Evolutionary conservation across 2,888 invertebrate genomes (phyloP).

Genomic region (Zygaena filipendulae): DNA sequence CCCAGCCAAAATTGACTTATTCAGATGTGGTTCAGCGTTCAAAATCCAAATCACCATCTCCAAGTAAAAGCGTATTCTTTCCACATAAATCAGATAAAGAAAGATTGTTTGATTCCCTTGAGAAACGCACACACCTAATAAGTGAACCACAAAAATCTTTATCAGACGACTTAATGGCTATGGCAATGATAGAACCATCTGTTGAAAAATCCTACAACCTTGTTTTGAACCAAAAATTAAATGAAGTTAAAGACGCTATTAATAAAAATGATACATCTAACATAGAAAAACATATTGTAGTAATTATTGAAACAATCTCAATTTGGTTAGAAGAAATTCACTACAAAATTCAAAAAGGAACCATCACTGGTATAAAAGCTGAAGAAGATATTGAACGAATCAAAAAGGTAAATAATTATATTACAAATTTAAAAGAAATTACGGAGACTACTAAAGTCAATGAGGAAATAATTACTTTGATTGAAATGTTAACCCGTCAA

Average conservation of each 20-base stretch:
- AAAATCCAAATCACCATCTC: constrained; percentile 60
- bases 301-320: constrained; percentile 83
- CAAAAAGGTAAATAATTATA: constrained; percentile 58
- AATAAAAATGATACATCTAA: constrained; percentile 63
- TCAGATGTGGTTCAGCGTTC: constrained; percentile 61
- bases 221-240: constrained; percentile 71
- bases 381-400: constrained; percentile 37
- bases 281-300: constrained; percentile 77
- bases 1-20: constrained; percentile 41
- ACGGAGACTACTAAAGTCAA: constrained; percentile 75
- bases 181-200: constrained; percentile 45
- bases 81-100: constrained; percentile 40
- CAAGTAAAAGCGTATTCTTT: constrained; percentile 33
- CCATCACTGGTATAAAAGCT: constrained; percentile 27
- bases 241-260: constrained; percentile 68
- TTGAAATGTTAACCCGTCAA: constrained; percentile 72
- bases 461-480: constrained; percentile 72
- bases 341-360: constrained; percentile 72
- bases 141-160: constrained; percentile 28
- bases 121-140: constrained; percentile 45
- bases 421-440: constrained; percentile 71
- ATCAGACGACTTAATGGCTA: constrained; percentile 35
- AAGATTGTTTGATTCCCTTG: constrained; percentile 40
- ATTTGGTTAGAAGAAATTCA: constrained; percentile 89
- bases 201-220: constrained; percentile 52